Base-by-base conservation (phyloP, 2,113 vertebrate genomes). In the Athene noctua region DNA sequence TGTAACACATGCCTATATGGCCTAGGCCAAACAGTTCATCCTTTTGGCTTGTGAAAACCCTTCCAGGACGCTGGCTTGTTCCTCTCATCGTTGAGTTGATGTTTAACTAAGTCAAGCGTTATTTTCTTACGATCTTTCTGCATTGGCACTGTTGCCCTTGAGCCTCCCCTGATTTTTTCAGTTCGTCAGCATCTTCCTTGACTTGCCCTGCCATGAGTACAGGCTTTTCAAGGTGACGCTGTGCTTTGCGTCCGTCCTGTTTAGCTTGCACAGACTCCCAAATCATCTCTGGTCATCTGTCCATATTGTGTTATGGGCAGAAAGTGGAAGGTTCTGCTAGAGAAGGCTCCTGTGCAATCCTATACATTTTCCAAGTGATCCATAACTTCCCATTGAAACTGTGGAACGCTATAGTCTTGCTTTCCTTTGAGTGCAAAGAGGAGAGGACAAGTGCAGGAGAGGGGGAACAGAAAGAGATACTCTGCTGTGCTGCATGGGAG, bases 241-340 rank as follows among this genome's bases (percentile, higher is more conserved):
- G 19, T 30, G n/a, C 42, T 77, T 86, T 0, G 0, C 3, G 1
- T 70, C 55, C 15, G 2, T 57, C 67, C 63, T 59, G 10, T 46
- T 65, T 29, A 20, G 49, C 42, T 94, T 63, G 29, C 42, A 44
- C 26, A 30, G 52, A 79, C 29, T 73, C n/a, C 17, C 59, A 66
- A 40, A 62, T 54, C 49, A 51, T 13, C 34, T 70, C 66, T 78
- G 36, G 29, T 46, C 61, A 70, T 91, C 72, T 71, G 12, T 55
- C 68, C 29, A 52, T 0, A 1, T 16, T 17, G 30, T 29, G 52
- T 10, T 34, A 40, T 6, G 38, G 46, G 13, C 27, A 71, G 55
- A 77, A 91, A 90, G 32, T 4, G 10, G 29, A 32, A 92, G 68
- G 40, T 34, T 86, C 21, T 86, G 21, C 27, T 71, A 47, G 4